A percentile compares a stretch with the other conserved stretches of the same genome.
Conservation (phyloP, 1,140 invertebrate species). For the Bombus waltoni region DNA sequence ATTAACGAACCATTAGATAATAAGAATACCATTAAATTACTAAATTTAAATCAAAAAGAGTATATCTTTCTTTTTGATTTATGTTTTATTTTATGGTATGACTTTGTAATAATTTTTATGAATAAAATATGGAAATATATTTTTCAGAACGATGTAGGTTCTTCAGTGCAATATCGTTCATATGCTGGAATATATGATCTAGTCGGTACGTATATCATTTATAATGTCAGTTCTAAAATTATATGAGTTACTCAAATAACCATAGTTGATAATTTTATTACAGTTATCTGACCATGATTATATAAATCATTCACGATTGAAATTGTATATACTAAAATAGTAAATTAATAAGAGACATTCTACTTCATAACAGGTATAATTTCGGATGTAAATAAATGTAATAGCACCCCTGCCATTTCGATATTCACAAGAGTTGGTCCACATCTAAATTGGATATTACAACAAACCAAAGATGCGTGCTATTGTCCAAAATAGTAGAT, state of each 20-base stretch:
- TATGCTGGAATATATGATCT: constrained; percentile 80
- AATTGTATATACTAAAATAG: background rate
- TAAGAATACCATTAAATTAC: background rate
- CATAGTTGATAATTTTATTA: background rate
- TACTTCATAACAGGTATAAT: constrained; percentile 76
- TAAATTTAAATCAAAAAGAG: background rate
- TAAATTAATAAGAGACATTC: background rate
- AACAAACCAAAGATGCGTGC: constrained; percentile 83
- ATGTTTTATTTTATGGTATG: background rate
- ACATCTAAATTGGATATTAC: constrained; percentile 85
- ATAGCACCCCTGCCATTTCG: constrained; percentile 78
- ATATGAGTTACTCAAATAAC: background rate
- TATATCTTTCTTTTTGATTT: background rate
- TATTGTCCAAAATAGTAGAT: constrained; percentile 81
- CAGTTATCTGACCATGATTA: background rate
- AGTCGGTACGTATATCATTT: constrained; percentile 74
- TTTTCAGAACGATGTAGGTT: constrained; percentile 81
- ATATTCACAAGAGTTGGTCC: constrained; percentile 85
- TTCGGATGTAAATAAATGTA: constrained; percentile 81
- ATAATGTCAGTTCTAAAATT: background rate
- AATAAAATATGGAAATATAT: background rate
- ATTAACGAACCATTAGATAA: background rate
- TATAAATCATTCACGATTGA: background rate
- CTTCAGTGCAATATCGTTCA: constrained; percentile 80
- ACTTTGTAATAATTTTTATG: background rate